A percentile compares a stretch with the other conserved stretches of the same genome.
Conservation (phyloP, 2,888 invertebrate genomes). For the Koerneria pararmatus region DNA sequence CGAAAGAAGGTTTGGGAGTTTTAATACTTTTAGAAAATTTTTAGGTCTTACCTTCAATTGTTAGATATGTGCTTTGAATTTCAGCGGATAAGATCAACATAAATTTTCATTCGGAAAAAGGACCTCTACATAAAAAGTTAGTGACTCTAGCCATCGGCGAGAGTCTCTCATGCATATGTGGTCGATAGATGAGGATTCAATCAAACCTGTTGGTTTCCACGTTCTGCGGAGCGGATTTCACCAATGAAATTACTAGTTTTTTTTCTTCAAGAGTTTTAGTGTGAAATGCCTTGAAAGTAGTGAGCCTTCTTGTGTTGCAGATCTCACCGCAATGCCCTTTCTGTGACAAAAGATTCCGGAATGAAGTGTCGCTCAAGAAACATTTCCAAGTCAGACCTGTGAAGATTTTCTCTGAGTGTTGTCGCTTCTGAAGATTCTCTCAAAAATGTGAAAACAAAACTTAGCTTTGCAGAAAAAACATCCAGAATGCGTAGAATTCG, state of each 20-base stretch:
- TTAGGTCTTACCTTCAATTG: no score
- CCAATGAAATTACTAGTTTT: no score
- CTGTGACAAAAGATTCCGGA: conserved; percentile 59
- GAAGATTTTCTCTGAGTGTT: neutral
- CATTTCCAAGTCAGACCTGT: conserved; percentile 37
- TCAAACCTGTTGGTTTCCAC: no score
- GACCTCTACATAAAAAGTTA: neutral
- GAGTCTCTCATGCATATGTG: no score
- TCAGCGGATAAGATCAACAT: no score
- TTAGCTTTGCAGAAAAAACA: conserved; percentile 39
- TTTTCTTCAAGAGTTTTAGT: no score
- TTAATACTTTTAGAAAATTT: no score
- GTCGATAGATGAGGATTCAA: no score
- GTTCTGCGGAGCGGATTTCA: no score
- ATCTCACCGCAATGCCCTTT: conserved; percentile 59
- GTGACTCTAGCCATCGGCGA: no score
- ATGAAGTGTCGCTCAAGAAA: conserved; percentile 57
- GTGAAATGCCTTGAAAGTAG: no score
- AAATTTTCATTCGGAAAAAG: neutral
- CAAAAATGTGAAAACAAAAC: neutral
- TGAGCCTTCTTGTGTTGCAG: conserved; percentile 21
- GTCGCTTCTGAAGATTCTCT: neutral
- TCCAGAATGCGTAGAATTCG: conserved; percentile 52
- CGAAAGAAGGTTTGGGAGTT: conserved; percentile 53
- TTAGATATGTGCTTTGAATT: no score